Base-by-base conservation (phyloP, 2,113 vertebrate species). In the Gopherus flavomarginatus region DNA sequence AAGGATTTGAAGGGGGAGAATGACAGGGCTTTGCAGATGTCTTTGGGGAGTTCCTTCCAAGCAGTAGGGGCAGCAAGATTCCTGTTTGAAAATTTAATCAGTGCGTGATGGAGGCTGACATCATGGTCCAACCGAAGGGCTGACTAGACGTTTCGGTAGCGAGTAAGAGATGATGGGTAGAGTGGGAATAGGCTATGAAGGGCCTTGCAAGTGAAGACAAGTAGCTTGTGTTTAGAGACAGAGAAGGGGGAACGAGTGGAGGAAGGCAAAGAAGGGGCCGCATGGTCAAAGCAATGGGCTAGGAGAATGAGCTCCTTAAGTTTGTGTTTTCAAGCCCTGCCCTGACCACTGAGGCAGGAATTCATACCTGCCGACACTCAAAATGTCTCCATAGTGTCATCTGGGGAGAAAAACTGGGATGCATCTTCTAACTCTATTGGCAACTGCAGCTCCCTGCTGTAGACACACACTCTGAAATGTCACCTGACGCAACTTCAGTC, bases 231-330 rank as follows among this genome's bases (percentile, higher is more conserved):
- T 72, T 38, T 38, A n/a, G 65, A 72, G 35, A 22, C 19, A 38
- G n/a, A 21, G 65, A 72, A 72, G 35, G n/a, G 65, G 65, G 19
- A 21, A 5, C 17, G 2, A 38, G 31, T 72, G 65, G 65, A 38
- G 31, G 65, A n/a, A 72, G 19, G 17, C n/a, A 72, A 38, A 38
- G 65, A n/a, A 38, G 35, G 35, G 19, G 35, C 8, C 1, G 16
- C 35, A 7, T n/a, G 31, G 62, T 21, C n/a, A 21, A 72, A 62
- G 59, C 59, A 62, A 62, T 2, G 14, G 59, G 29, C 29, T 62
- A 62, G n/a, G 65, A 72, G 65, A 22, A 72, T 0, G 0, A 85
- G 96, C 75, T 24, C 65, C 7, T 29, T 21, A 62, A 27, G 22
- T 35, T 75, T 53, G 0, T 81, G 59, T n/a, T 95, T 69, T n/a